Percentiles rank a stretch among this genome's conserved stretches.
Evolutionary conservation across 2,888 invertebrate genomes (phyloP).

Genomic region (Trichacis sp.): DNA sequence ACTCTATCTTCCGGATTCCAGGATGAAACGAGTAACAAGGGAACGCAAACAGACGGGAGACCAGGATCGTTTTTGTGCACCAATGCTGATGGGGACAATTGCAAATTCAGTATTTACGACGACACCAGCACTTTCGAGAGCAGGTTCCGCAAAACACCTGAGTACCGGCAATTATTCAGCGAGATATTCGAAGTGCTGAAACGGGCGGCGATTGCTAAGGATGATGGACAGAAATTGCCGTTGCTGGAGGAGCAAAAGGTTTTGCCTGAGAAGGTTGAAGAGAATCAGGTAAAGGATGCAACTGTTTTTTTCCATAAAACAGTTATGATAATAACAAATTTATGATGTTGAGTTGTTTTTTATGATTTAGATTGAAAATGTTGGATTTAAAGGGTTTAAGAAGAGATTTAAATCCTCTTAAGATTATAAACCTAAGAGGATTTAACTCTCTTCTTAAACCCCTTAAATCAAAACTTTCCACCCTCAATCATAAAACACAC

Average conservation of each 20-base stretch:
- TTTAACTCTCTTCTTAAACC: too few relatives aligned
- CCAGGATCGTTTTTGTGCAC: conserved; percentile 87
- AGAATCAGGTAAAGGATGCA: neutral
- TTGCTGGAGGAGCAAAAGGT: conserved; percentile 72
- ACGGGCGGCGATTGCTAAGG: conserved; percentile 86
- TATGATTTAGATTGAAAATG: too few relatives aligned
- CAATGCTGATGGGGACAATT: conserved; percentile 87
- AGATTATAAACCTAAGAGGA: too few relatives aligned
- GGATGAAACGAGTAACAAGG: conserved; percentile 84
- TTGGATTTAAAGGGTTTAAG: too few relatives aligned
- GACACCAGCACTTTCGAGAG: conserved; percentile 82
- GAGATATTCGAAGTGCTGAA: conserved; percentile 87
- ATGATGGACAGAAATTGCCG: conserved; percentile 82
- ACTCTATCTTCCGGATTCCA: conserved; percentile 87
- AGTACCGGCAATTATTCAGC: conserved; percentile 83
- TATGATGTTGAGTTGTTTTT: too few relatives aligned
- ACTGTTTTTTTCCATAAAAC: too few relatives aligned
- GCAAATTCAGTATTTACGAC: conserved; percentile 87
- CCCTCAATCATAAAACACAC: too few relatives aligned
- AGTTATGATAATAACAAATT: too few relatives aligned
- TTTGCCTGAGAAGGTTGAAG: neutral
- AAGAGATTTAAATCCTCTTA: too few relatives aligned
- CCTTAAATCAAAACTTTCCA: too few relatives aligned
- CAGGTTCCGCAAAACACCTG: conserved; percentile 84
- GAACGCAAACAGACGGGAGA: conserved; percentile 84